phyloP scores from a whole-genome alignment of 64 coral and sea anemone species.

The Astreopora myriophthalma region DNA sequence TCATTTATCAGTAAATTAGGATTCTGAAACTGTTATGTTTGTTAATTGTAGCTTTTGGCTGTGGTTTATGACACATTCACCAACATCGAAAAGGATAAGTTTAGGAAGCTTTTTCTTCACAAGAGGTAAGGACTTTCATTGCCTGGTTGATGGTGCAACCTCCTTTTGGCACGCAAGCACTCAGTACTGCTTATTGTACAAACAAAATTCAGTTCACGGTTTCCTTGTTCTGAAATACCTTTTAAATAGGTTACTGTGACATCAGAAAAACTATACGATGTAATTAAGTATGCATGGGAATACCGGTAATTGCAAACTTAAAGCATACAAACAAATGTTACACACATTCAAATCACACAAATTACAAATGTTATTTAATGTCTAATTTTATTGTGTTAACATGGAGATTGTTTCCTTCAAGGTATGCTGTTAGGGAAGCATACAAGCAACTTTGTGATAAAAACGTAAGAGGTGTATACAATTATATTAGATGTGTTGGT shows the following conservation, averaged over 20 bases:
- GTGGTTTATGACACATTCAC: slow-evolving; percentile 97
- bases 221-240: too few species aligned
- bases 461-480: slow-evolving; percentile 31
- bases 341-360: too few species aligned
- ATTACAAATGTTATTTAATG: not conserved
- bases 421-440: slow-evolving; percentile 81
- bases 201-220: too few species aligned
- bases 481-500: not conserved
- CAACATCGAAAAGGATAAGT: slow-evolving; percentile 90
- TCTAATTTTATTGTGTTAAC: not conserved
- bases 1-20: not conserved
- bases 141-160: too few species aligned
- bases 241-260: too few species aligned
- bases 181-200: too few species aligned
- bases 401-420: slow-evolving; percentile 20
- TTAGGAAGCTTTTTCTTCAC: slow-evolving; percentile 89
- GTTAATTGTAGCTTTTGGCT: slow-evolving; percentile 78
- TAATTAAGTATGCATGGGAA: not conserved
- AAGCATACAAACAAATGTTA: too few species aligned
- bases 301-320: too few species aligned
- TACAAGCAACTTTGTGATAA: slow-evolving; percentile 67
- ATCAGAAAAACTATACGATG: too few species aligned
- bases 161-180: too few species aligned
- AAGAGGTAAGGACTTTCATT: slow-evolving; percentile 78
- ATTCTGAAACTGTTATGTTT: too few species aligned